Evolutionary conservation across 2,888 invertebrate species (phyloP).

Genomic region (Dryadula phaetusa): DNA sequence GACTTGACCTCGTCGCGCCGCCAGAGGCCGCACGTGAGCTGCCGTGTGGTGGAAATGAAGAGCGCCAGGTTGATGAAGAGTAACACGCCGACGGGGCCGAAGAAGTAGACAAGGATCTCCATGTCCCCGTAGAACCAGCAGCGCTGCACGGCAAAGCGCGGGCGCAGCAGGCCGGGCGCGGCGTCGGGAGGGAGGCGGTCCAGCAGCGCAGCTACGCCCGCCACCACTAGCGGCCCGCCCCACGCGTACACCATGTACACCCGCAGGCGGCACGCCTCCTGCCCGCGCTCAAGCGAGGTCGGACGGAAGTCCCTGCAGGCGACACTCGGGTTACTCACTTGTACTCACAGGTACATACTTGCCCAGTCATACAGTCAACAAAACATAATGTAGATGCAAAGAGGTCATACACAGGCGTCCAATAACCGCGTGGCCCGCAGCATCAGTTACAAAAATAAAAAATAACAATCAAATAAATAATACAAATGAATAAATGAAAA

Average conservation of each 20-base stretch:
- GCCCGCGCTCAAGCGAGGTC: constrained; percentile 92
- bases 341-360: too few species aligned
- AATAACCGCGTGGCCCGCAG: too few species aligned
- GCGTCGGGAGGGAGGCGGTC: constrained; percentile 86
- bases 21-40: constrained; percentile 94
- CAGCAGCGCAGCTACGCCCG: constrained; percentile 89
- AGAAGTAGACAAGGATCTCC: constrained; percentile 93
- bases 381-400: too few species aligned
- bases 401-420: too few species aligned
- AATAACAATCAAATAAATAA: too few species aligned
- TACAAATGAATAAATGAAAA: too few species aligned
- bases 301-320: constrained; percentile 91
- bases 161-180: constrained; percentile 87
- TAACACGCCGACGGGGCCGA: constrained; percentile 92
- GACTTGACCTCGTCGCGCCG: constrained; percentile 95
- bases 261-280: constrained; percentile 91
- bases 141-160: constrained; percentile 90
- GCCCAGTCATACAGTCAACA: too few species aligned
- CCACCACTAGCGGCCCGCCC: constrained; percentile 92
- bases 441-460: too few species aligned
- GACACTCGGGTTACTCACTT: not conserved
- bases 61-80: constrained; percentile 91
- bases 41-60: constrained; percentile 92
- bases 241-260: constrained; percentile 93
- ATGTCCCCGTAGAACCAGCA: constrained; percentile 94